A percentile compares a stretch with the other conserved stretches of the same genome.
These are phyloP conservation scores for Tinea pellionella DNA, from an alignment of 2,888 invertebrate species.

Conservation along the genomic window DNA sequence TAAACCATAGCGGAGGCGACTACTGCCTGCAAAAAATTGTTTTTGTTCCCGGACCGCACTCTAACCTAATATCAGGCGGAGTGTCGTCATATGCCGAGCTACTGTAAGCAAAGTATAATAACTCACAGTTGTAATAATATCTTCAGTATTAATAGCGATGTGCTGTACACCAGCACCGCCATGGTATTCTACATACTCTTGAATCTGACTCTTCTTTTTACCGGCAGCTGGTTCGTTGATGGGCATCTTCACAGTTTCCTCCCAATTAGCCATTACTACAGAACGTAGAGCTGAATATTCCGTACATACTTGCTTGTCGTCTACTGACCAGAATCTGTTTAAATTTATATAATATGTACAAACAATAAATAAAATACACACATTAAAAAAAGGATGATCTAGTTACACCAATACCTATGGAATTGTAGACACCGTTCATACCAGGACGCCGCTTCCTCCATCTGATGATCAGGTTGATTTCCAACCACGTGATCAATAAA, in stretches of 20 bases:
- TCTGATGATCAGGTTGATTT: conserved; percentile 92
- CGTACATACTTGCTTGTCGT: conserved; percentile 95
- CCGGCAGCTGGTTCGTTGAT: conserved; percentile 97
- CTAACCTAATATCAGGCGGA: no score
- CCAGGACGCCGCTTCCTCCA: conserved; percentile 94
- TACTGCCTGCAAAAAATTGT: no score
- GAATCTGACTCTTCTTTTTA: conserved; percentile 96
- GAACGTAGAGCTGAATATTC: conserved; percentile 97
- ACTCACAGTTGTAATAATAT: conserved; percentile 86
- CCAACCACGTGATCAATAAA: conserved; percentile 98
- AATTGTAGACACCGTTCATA: conserved; percentile 72
- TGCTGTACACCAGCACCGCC: conserved; percentile 98
- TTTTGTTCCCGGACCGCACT: no score
- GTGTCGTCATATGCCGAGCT: no score
- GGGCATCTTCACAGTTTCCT: conserved; percentile 96
- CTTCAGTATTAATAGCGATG: conserved; percentile 94
- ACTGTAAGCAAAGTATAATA: no score
- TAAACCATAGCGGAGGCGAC: no score
- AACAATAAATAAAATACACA: background rate
- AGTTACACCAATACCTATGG: conserved; percentile 48
- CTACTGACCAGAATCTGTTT: conserved; percentile 95
- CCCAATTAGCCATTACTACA: conserved; percentile 96
- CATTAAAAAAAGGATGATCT: no score
- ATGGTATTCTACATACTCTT: conserved; percentile 98
- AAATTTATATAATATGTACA: conserved; percentile 2